phyloP scores from a whole-genome alignment of 2,113 vertebrate species.

The Dicaeum eximium region DNA sequence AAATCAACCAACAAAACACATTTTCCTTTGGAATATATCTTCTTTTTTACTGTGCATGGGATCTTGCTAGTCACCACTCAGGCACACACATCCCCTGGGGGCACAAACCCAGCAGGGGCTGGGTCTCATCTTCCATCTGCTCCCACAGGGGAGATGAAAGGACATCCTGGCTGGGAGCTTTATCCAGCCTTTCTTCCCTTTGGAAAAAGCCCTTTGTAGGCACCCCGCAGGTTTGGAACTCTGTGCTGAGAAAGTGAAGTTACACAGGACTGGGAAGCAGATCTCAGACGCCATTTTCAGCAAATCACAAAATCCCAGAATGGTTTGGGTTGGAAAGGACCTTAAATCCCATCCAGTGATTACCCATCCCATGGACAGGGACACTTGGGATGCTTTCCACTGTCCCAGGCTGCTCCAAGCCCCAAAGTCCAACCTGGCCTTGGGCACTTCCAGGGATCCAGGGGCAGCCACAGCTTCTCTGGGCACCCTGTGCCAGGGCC shows the following conservation, averaged over 20 bases:
- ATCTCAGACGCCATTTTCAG: not conserved
- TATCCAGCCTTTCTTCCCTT: not conserved
- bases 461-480: not conserved
- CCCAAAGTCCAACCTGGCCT: not conserved
- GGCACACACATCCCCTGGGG: not conserved
- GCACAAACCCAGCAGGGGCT: not conserved
- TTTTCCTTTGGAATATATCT: not conserved
- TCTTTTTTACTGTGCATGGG: not conserved
- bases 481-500: not conserved
- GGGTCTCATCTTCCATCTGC: not conserved
- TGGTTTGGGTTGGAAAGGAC: not conserved
- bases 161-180: not conserved
- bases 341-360: rapidly evolving
- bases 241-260: not conserved
- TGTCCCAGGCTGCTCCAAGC: not conserved
- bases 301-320: not conserved
- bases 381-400: not conserved
- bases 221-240: too few relatives aligned
- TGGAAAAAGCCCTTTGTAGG: not conserved
- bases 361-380: not conserved
- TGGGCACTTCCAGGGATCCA: not conserved
- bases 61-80: not conserved
- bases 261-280: not conserved
- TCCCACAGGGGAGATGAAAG: not conserved
- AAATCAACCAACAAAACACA: too few relatives aligned